Evolutionary conservation across 2,888 invertebrate genomes (phyloP).

Genomic region (Xylota sylvarum): DNA sequence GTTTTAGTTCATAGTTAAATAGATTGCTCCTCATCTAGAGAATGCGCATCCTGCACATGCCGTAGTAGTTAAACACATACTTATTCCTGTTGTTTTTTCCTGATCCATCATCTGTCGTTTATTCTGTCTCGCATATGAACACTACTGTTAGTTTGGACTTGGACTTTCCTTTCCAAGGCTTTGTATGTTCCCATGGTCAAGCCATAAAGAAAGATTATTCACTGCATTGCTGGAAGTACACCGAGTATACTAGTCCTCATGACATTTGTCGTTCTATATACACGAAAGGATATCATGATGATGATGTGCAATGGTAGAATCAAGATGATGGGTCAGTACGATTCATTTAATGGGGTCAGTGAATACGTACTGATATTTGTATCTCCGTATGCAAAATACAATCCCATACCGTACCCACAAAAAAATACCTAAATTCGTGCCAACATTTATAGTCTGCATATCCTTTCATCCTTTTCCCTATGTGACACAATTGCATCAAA

Average conservation of each 20-base stretch:
- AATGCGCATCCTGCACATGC: conserved; percentile 49
- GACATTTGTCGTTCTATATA: conserved; percentile 31
- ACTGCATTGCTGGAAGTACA: conserved; percentile 28
- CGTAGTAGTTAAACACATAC: conserved; percentile 35
- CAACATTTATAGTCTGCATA: conserved; percentile 68
- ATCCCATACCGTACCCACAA: conserved; percentile 2
- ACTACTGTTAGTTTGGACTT: conserved; percentile 36
- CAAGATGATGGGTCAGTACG: conserved; percentile 57
- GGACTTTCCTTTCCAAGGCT: conserved; percentile 47
- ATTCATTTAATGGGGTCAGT: conserved; percentile 62
- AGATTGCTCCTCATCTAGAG: conserved; percentile 51
- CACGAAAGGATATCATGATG: conserved; percentile 16
- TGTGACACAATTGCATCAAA: conserved; percentile 68
- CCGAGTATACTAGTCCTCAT: conserved; percentile 13
- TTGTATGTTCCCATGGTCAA: conserved; percentile 43
- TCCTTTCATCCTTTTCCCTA: conserved; percentile 18
- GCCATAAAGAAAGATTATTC: conserved; percentile 38
- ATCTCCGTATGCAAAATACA: conserved; percentile 20
- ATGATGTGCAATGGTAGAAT: conserved; percentile 33
- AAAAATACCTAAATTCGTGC: conserved; percentile 49
- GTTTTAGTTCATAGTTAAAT: conserved; percentile 37
- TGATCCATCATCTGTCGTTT: conserved; percentile 42
- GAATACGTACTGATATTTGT: conserved; percentile 37
- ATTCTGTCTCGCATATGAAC: conserved; percentile 2
- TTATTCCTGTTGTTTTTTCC: conserved; percentile 35